A percentile compares a stretch with the other conserved stretches of the same genome.
Conservation (phyloP, 1,140 invertebrate genomes). For the Choristoneura fumiferana region DNA sequence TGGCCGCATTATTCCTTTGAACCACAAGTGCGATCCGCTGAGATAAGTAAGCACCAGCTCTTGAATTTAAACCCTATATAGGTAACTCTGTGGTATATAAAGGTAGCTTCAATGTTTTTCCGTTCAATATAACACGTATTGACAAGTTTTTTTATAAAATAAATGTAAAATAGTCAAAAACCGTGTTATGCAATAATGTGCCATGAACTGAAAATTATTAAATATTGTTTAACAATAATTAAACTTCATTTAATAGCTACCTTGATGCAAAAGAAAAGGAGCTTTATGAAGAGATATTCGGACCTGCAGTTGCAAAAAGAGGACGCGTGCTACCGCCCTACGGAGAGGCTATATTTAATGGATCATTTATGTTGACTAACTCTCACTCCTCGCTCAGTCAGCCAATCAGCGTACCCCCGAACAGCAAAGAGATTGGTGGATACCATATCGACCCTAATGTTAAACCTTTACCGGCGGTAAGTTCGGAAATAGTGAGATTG, state of each 20-base stretch:
- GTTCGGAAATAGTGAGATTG: too few species aligned
- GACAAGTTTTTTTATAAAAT: too few species aligned
- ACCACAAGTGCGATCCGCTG: too few species aligned
- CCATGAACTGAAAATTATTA: too few species aligned
- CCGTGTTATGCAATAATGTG: too few species aligned
- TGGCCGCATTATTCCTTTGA: too few species aligned
- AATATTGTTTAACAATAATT: background rate
- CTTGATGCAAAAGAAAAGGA: slow-evolving; percentile 19
- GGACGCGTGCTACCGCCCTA: slow-evolving; percentile 22
- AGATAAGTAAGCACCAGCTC: too few species aligned
- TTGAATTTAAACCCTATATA: too few species aligned
- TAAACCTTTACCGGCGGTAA: slow-evolving; percentile 32
- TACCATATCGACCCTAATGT: slow-evolving; percentile 31
- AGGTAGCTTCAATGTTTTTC: too few species aligned
- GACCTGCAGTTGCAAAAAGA: slow-evolving; percentile 25
- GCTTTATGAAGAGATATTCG: slow-evolving; percentile 29
- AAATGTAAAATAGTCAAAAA: too few species aligned
- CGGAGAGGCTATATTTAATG: slow-evolving; percentile 27
- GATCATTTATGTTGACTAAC: slow-evolving; percentile 32
- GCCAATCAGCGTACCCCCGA: slow-evolving; percentile 28
- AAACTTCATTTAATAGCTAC: slow-evolving; percentile 21
- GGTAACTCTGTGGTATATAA: too few species aligned
- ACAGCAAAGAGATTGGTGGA: slow-evolving; percentile 29
- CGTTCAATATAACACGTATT: too few species aligned
- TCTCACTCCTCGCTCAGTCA: slow-evolving; percentile 29